A percentile compares a stretch with the other conserved stretches of the same genome.
These are phyloP conservation scores for Sciaenops ocellatus DNA, from an alignment of 2,797 vertebrate species.

Conservation along the genomic window DNA sequence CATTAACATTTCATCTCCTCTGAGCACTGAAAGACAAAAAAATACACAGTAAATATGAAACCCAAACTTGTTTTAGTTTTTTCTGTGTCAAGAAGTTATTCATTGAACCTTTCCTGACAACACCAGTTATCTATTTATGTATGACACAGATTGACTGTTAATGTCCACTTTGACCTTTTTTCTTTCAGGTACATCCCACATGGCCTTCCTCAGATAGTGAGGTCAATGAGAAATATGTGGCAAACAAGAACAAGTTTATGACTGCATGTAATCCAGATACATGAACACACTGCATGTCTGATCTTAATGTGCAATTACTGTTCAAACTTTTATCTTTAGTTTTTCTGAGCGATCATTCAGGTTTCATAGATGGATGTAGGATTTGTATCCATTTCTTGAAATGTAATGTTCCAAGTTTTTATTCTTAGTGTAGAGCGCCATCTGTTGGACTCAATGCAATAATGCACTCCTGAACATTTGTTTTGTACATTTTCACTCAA, in stretches of 20 bases:
- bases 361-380: background rate
- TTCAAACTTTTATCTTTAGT: too few species aligned
- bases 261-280: too few species aligned
- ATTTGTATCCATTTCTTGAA: background rate
- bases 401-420: background rate
- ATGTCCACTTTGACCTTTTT: conserved; percentile 9
- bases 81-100: background rate
- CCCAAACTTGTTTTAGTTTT: background rate
- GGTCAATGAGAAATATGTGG: conserved; percentile 9
- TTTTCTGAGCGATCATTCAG: background rate
- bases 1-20: too few species aligned
- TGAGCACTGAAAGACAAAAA: too few species aligned
- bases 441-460: conserved; percentile 17
- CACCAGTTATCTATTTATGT: background rate
- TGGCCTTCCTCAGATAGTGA: background rate
- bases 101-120: background rate
- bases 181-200: background rate
- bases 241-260: background rate
- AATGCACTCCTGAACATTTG: background rate
- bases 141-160: background rate
- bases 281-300: background rate
- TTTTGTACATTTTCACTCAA: too few species aligned
- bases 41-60: background rate
- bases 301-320: background rate
- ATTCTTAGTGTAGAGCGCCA: background rate